Percentiles rank a stretch among this genome's conserved stretches.
These are phyloP conservation scores for Tachystola acroxantha DNA, from an alignment of 2,888 invertebrate species.

Conservation along the genomic window DNA sequence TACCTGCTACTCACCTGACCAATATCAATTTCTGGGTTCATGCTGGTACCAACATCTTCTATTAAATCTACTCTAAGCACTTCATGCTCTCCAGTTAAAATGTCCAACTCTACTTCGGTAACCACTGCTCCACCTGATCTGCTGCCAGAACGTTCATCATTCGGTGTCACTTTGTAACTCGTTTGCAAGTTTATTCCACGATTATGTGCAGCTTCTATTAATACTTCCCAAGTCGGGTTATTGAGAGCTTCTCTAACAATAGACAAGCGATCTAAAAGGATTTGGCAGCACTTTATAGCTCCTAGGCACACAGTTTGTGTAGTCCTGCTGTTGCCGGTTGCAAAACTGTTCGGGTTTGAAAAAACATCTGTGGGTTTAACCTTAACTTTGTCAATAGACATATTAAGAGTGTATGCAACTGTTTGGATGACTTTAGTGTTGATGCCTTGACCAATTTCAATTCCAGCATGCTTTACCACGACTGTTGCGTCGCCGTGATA, in stretches of 20 bases:
- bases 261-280: conserved; percentile 63
- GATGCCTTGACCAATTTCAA: conserved; percentile 84
- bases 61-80: conserved; percentile 80
- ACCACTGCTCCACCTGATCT: conserved; percentile 76
- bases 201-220: conserved; percentile 65
- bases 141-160: conserved; percentile 41
- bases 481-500: conserved; percentile 76
- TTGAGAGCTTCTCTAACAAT: conserved; percentile 54
- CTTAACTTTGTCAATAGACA: conserved; percentile 77
- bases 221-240: conserved; percentile 69
- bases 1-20: conserved; percentile 83
- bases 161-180: conserved; percentile 37
- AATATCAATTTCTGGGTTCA: conserved; percentile 82
- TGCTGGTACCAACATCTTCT: conserved; percentile 82
- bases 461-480: conserved; percentile 78
- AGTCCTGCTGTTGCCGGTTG: conserved; percentile 81
- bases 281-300: conserved; percentile 68
- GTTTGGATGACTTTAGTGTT: conserved; percentile 85
- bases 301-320: conserved; percentile 40
- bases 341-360: conserved; percentile 79
- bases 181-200: conserved; percentile 52
- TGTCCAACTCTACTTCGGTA: conserved; percentile 84
- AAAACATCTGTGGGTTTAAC: conserved; percentile 81
- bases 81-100: conserved; percentile 84
- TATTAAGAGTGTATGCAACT: conserved; percentile 80